Percentiles rank a stretch among this genome's conserved stretches.
phyloP scores from a whole-genome alignment of 2,113 vertebrate species.

The Thamnophis sirtalis region DNA sequence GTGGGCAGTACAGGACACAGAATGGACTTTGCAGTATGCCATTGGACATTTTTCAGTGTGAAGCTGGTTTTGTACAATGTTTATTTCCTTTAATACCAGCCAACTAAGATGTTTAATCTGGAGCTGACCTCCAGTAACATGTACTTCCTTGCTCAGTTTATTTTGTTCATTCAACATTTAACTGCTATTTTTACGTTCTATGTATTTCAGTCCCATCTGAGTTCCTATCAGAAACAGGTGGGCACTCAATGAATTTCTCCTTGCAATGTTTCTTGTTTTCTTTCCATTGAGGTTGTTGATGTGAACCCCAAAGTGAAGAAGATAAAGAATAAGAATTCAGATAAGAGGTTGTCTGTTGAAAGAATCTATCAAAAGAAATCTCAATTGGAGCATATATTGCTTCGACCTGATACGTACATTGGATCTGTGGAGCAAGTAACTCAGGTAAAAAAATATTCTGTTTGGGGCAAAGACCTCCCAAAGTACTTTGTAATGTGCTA shows the following conservation, averaged over 20 bases:
- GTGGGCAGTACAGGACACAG: background rate
- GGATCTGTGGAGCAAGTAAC: constrained; percentile 93
- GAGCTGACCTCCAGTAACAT: background rate
- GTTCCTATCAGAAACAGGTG: background rate
- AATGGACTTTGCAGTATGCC: background rate
- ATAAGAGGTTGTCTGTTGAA: constrained; percentile 84
- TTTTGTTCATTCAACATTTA: background rate
- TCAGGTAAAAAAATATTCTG: constrained; percentile 72
- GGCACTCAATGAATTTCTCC: background rate
- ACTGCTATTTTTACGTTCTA: background rate
- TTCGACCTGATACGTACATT: constrained; percentile 95
- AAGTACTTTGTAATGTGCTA: background rate
- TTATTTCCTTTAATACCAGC: background rate
- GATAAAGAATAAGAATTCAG: constrained; percentile 69
- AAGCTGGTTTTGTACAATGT: background rate
- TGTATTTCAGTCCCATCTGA: background rate
- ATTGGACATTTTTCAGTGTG: background rate
- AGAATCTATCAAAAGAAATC: constrained; percentile 98
- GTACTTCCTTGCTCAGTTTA: background rate
- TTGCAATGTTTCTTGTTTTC: background rate
- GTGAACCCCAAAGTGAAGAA: constrained; percentile 76
- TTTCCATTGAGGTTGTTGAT: constrained; percentile 62
- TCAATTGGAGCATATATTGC: constrained; percentile 96
- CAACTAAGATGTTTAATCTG: background rate
- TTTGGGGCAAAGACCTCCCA: background rate